Percentiles rank a stretch among this genome's conserved stretches.
Evolutionary conservation across 2,888 invertebrate genomes (phyloP).

Genomic region (Cryptocephalus primarius): DNA sequence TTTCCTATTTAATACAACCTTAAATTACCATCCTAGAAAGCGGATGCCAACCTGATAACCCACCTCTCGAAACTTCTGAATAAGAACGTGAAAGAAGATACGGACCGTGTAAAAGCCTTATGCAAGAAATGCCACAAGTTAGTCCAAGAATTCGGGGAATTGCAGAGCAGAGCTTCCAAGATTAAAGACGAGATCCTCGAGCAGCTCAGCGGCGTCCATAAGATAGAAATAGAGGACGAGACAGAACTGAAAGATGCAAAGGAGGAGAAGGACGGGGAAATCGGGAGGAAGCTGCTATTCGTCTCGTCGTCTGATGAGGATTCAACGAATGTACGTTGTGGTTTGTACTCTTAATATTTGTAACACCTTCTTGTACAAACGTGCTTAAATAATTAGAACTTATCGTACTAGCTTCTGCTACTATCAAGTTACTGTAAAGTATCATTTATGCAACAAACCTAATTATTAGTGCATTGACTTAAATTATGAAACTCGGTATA

Average conservation of each 20-base stretch:
- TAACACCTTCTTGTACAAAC: too few relatives aligned
- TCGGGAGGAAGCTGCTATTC: conserved; percentile 32
- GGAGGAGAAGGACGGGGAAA: conserved; percentile 20
- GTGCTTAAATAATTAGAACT: too few relatives aligned
- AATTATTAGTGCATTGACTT: too few relatives aligned
- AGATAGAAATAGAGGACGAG: conserved; percentile 27
- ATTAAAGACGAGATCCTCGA: conserved; percentile 42
- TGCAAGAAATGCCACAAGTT: conserved; percentile 59
- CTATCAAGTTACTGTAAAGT: too few relatives aligned
- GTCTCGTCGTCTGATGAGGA: conserved; percentile 35
- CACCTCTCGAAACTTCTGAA: conserved; percentile 38
- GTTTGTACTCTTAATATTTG: too few relatives aligned
- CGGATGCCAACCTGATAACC: conserved; percentile 2
- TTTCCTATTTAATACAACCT: too few relatives aligned
- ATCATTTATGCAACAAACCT: too few relatives aligned
- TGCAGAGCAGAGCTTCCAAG: conserved; percentile 41
- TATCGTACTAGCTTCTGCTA: too few relatives aligned
- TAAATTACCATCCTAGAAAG: too few relatives aligned
- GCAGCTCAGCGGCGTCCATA: background rate
- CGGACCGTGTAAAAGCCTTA: conserved; percentile 44
- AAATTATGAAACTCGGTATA: too few relatives aligned
- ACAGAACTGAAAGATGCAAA: conserved; percentile 9
- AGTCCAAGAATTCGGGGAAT: conserved; percentile 50
- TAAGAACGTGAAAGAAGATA: conserved; percentile 40
- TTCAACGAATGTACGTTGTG: conserved; percentile 10